A percentile compares a stretch with the other conserved stretches of the same genome.
phyloP scores from a whole-genome alignment of 2,888 invertebrate species.

The Adelognathus sp. region DNA sequence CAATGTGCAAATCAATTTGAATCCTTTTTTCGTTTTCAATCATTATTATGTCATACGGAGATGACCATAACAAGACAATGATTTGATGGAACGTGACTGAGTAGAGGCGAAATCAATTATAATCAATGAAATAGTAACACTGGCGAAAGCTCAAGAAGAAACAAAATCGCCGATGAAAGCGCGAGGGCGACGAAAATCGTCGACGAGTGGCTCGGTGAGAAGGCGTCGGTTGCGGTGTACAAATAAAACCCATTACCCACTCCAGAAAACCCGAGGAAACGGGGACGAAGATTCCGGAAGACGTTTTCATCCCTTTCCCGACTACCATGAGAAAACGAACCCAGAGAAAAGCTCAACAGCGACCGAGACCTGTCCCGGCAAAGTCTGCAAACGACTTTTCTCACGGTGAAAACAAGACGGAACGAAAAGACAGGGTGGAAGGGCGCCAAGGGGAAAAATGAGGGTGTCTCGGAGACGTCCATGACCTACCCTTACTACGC shows the following conservation, averaged over 20 bases:
- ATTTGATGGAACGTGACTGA: too few relatives aligned
- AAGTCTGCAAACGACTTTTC: constrained; percentile 69
- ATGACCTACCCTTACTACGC: constrained; percentile 77
- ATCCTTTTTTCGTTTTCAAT: too few relatives aligned
- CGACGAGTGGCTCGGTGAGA: constrained; percentile 60
- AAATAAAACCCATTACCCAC: constrained; percentile 80
- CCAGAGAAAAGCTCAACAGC: constrained; percentile 2
- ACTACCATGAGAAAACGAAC: constrained; percentile 5
- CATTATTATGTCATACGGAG: too few relatives aligned
- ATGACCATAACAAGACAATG: too few relatives aligned
- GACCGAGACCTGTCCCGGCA: constrained; percentile 48
- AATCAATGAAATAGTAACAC: background rate
- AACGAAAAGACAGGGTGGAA: constrained; percentile 41
- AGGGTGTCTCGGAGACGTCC: constrained; percentile 74
- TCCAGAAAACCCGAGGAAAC: constrained; percentile 58
- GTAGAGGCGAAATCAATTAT: too few relatives aligned
- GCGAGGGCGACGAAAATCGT: constrained; percentile 29
- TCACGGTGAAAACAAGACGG: constrained; percentile 53
- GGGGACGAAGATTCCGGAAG: constrained; percentile 49
- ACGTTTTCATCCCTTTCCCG: constrained; percentile 60
- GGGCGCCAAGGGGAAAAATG: constrained; percentile 69
- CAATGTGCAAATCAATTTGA: too few relatives aligned
- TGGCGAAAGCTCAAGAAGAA: background rate
- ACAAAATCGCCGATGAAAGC: constrained; percentile 10
- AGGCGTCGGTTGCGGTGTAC: constrained; percentile 70